Evolutionary conservation across 1,140 invertebrate species (phyloP), one percentile per base, ranked within the genome.

Genomic region (Drosophila sechellia): DNA sequence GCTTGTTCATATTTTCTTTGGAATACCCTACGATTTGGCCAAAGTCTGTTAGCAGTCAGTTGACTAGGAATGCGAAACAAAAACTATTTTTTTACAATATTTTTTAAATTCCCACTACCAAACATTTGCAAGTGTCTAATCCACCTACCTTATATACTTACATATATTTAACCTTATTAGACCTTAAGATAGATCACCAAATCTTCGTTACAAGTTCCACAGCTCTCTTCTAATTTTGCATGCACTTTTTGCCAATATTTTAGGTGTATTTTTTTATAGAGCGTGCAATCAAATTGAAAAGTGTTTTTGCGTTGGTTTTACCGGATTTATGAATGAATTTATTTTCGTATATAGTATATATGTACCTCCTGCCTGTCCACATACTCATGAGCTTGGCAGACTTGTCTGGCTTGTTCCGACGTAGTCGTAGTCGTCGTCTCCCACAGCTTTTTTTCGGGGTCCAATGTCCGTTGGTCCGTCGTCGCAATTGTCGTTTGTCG

Each of bases 251-350:
- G 66, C 27, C 48, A 22, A 70, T 59, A 53, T 73, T 35, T 63
- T 39, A 46, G 56, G 22, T 15, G 25, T 50, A 43, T 79, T 71
- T 78, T 79, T 81, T 57, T 42, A 48, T 71, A 68, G 71, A 83
- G 87, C 84, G 71, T 74, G 85, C 84, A 89, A 89, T 89, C 84
- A 90, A 89, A 90, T 89, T 90, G 68, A 80, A 89, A 80, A 74
- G 52, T 80, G 65, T 71, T 71, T 89, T 90, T 84, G 84, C 84
- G 84, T 89, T 90, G 84, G 84, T 80, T 89, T 89, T 89, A 89
- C 84, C 85, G 84, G 84, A 89, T 89, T 89, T 89, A 89, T 89
- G 84, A 89, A 89, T 89, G 84, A 89, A 89, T 89, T 90, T 89
- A 89, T 84, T 85, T 89, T 85, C 40, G 81, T 81, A 68, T 80